Evolutionary conservation across 2,888 invertebrate species (phyloP).

Genomic region (Rotaria magnacalcarata): DNA sequence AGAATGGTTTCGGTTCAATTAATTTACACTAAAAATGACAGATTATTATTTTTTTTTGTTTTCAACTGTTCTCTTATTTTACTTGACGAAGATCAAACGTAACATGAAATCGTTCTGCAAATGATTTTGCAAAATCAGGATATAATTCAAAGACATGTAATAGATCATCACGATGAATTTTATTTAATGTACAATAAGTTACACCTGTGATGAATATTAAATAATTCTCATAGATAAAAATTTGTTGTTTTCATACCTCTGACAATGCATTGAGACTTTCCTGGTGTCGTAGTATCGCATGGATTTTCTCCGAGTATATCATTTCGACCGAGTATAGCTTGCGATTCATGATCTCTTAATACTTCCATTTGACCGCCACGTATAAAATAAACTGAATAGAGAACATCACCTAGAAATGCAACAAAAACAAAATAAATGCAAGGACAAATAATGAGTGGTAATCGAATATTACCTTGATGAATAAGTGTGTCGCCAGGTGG

Average conservation of each 20-base stretch:
- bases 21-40: neutral
- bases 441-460: too few relatives aligned
- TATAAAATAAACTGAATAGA: conserved; percentile 58
- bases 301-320: conserved; percentile 79
- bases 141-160: conserved; percentile 91
- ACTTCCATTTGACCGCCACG: conserved; percentile 64
- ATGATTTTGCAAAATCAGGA: conserved; percentile 88
- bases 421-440: neutral
- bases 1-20: neutral
- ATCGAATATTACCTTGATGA: conserved; percentile 53
- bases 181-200: conserved; percentile 89
- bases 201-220: too few relatives aligned
- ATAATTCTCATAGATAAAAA: too few relatives aligned
- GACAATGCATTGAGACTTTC: neutral
- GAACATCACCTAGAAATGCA: conserved; percentile 50
- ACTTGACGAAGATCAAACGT: conserved; percentile 90
- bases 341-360: conserved; percentile 88
- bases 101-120: conserved; percentile 86
- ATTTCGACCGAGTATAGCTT: conserved; percentile 96
- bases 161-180: conserved; percentile 88
- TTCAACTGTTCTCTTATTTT: too few relatives aligned
- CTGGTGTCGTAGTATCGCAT: neutral
- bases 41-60: neutral
- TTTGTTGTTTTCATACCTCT: neutral
- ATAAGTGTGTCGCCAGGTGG: conserved; percentile 59